phyloP scores from a whole-genome alignment of 1,140 invertebrate species.

The Drosophila cardini region DNA sequence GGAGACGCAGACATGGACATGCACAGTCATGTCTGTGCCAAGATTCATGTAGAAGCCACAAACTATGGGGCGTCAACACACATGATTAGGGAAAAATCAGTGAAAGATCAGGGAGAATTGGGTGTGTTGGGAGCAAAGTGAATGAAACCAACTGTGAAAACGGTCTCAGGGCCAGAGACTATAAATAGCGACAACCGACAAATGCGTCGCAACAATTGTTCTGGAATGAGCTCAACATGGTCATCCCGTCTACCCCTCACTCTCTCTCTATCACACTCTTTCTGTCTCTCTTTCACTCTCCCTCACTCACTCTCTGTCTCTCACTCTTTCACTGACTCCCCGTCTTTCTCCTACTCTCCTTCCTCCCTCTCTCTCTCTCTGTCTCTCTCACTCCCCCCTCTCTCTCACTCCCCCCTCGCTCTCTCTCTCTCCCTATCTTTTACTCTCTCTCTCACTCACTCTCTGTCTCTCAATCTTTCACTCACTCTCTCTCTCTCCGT shows the following conservation, averaged over 20 bases:
- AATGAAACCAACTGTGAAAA: conserved; percentile 76
- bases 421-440: neutral
- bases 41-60: conserved; percentile 6
- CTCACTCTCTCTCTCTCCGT: too few species aligned
- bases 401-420: neutral
- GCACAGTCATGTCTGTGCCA: neutral
- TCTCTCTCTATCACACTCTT: conserved; percentile 2
- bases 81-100: conserved; percentile 35
- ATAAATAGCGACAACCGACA: conserved; percentile 56
- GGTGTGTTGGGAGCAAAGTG: conserved; percentile 36
- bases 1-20: neutral
- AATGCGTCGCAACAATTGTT: conserved; percentile 50
- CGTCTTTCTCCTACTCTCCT: too few species aligned
- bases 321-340: too few species aligned
- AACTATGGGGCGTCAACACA: conserved; percentile 42
- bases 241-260: neutral
- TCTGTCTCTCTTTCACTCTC: neutral
- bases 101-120: neutral
- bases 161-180: conserved; percentile 54
- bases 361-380: neutral
- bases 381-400: neutral
- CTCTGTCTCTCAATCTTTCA: too few species aligned
- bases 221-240: conserved; percentile 15
- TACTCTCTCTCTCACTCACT: neutral
- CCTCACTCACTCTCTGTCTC: neutral